These are phyloP conservation scores for Procavia capensis DNA, from an alignment of 2,113 vertebrate genomes.

Conservation along the genomic window DNA sequence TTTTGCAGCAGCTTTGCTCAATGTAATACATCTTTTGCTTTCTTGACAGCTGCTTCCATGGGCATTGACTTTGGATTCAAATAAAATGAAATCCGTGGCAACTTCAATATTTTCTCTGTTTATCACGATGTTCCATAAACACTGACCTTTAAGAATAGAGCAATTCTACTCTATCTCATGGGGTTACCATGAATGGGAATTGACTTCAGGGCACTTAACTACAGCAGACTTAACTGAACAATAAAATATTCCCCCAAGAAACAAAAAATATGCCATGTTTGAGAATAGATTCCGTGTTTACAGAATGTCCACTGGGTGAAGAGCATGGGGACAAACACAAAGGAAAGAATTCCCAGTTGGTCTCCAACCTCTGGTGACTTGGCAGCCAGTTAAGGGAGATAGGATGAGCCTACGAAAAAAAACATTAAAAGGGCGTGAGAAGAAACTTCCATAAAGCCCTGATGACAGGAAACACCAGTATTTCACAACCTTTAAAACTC, in stretches of 20 bases:
- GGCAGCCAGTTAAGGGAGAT: background rate
- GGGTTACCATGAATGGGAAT: background rate
- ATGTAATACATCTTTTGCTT: too few relatives aligned
- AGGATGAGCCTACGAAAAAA: background rate
- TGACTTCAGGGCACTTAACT: background rate
- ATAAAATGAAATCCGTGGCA: too few relatives aligned
- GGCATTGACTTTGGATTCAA: too few relatives aligned
- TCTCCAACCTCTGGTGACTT: background rate
- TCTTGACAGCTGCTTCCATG: too few relatives aligned
- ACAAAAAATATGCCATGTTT: background rate
- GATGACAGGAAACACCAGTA: background rate
- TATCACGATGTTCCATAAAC: too few relatives aligned
- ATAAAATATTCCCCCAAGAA: background rate
- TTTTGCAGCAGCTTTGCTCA: too few relatives aligned
- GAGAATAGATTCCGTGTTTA: conserved; percentile 2
- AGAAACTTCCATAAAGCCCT: background rate
- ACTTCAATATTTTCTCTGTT: too few relatives aligned
- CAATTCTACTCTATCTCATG: too few relatives aligned
- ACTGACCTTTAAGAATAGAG: too few relatives aligned
- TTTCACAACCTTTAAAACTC: background rate
- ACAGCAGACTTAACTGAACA: background rate
- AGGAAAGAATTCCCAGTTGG: background rate
- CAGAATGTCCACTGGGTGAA: background rate
- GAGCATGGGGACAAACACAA: background rate
- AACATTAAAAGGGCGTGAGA: background rate